Evolutionary conservation across 2,888 invertebrate species (phyloP).

Genomic region (Clivina fossor): DNA sequence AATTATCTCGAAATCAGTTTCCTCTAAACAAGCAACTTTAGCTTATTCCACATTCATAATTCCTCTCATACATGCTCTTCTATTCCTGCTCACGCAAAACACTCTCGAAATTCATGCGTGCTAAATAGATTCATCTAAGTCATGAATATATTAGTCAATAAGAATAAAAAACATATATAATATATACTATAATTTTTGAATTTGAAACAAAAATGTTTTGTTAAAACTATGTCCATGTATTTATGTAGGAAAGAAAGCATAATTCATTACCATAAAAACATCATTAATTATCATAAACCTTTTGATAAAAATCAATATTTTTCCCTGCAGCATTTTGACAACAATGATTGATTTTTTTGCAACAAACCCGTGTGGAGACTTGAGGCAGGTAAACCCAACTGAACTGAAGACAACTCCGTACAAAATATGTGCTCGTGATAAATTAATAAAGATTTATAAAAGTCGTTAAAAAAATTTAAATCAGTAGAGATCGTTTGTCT

Average conservation of each 20-base stretch:
- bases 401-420: conserved; percentile 3
- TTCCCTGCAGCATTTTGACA: conserved; percentile 24
- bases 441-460: conserved; percentile 33
- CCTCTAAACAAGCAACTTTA: too few relatives aligned
- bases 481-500: conserved; percentile 19
- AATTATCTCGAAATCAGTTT: too few relatives aligned
- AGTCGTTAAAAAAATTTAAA: conserved; percentile 31
- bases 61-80: too few relatives aligned
- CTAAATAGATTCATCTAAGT: too few relatives aligned
- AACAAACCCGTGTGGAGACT: conserved; percentile 6
- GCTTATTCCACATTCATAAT: too few relatives aligned
- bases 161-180: too few relatives aligned
- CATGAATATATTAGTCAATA: too few relatives aligned
- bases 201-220: too few relatives aligned
- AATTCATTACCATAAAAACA: conserved; percentile 28
- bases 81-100: too few relatives aligned
- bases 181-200: too few relatives aligned
- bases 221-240: too few relatives aligned
- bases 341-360: conserved; percentile 32
- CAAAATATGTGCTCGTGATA: conserved; percentile 15
- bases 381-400: background rate
- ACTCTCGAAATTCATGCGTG: too few relatives aligned
- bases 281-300: conserved; percentile 29
- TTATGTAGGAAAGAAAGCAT: conserved; percentile 1
- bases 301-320: conserved; percentile 32